A percentile compares a stretch with the other conserved stretches of the same genome.
These are phyloP conservation scores for Hiodon tergisus DNA, from an alignment of 2,113 vertebrate species.

Conservation along the genomic window DNA sequence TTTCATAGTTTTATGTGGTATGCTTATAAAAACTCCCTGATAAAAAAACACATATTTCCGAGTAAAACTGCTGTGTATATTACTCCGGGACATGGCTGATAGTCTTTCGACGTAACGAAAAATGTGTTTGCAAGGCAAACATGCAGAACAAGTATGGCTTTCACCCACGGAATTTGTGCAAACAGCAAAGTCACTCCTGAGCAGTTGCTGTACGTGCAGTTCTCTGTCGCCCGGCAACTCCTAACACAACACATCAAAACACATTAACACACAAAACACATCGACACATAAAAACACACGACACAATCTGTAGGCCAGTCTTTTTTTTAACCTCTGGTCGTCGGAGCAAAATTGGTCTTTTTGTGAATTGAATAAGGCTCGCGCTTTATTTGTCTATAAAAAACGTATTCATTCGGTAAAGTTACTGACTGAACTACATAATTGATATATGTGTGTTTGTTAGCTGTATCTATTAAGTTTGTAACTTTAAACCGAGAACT, in stretches of 20 bases:
- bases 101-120: not conserved
- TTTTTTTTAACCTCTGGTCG: too few relatives aligned
- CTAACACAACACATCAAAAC: constrained; percentile 14
- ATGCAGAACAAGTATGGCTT: constrained; percentile 32
- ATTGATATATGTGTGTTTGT: too few relatives aligned
- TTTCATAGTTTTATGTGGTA: constrained; percentile 20
- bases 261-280: constrained; percentile 22
- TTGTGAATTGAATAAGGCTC: too few relatives aligned
- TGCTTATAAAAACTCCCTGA: constrained; percentile 22
- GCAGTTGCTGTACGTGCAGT: constrained; percentile 15
- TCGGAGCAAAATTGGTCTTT: too few relatives aligned
- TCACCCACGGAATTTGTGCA: constrained; percentile 31
- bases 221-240: constrained; percentile 31
- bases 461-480: too few relatives aligned
- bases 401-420: too few relatives aligned
- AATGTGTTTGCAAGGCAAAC: constrained; percentile 11
- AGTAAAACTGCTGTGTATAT: constrained; percentile 8
- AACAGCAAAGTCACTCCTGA: constrained; percentile 26
- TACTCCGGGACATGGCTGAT: constrained; percentile 11
- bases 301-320: too few relatives aligned
- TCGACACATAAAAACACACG: not conserved
- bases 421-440: too few relatives aligned
- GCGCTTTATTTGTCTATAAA: too few relatives aligned
- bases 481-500: too few relatives aligned
- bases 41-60: constrained; percentile 14